Evolutionary conservation across 2,113 vertebrate genomes (phyloP), one percentile per base, ranked within the genome.

Genomic region (Tricholaema leucomelas): DNA sequence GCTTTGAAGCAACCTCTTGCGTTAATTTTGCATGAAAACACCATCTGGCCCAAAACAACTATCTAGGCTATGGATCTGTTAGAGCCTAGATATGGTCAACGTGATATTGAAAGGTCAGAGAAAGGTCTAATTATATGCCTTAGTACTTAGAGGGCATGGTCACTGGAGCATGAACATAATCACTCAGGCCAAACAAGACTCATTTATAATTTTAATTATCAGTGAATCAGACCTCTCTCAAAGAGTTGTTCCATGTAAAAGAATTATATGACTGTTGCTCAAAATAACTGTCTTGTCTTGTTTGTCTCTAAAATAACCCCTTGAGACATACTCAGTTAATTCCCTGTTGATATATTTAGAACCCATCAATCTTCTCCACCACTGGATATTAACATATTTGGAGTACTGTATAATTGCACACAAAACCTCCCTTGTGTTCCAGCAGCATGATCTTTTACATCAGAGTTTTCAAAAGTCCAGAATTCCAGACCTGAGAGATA

Each of bases 201-300:
- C 95, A 97, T 97, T 97, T 97, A 96, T 97, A 97, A 97, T 97
- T 97, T 97, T 97, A 98, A 98, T 97, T 97, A 97, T 97, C 96
- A 96, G 94, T 92, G 93, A 97, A 97, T 98, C 93, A 96, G 96
- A 93, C 95, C 94, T 95, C 96, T 97, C 96, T 96, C 94, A 85
- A 97, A 97, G 96, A 97, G 56, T 67, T 89, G 58, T 89, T 91
- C 72, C 72, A 69, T 78, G 81, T 92, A 89, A 97, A 97, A 96
- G 96, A 97, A 97, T 97, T 96, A 95, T 93, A 96, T 90, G 91
- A 92, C 71, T 97, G 96, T 92, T 94, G 91, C 92, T 97, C 95
- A 97, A 95, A 98, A 96, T 96, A 97, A 94, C 93, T 96, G 93
- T 97, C 97, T 96, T 95, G 92, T 94, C 96, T 94, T 93, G 77